Evolutionary conservation across 2,797 vertebrate species (phyloP), one percentile per base, ranked within the genome.

Genomic region (Spheniscus humboldti): DNA sequence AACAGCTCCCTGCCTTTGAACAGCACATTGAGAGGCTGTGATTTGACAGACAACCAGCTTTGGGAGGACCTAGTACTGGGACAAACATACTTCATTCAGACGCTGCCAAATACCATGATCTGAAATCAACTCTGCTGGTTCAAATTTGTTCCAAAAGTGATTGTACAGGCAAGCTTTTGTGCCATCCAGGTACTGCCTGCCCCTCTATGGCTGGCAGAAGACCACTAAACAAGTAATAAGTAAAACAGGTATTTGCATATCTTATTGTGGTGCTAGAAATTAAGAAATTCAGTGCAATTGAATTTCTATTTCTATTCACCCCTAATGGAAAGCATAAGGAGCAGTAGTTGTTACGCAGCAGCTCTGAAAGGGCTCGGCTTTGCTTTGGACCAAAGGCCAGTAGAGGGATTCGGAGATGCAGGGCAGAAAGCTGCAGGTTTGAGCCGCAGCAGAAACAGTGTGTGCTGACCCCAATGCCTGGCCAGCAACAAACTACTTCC

Each of bases 401-500:
- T 18, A 22, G 11, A 66, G 39, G 33, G 23, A 43, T 77, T 73
- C 2, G 7, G 55, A 85, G 28, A 27, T 82, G 6, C 59, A 57
- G 33, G 18, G 27, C 35, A 84, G 73, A 88, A 88, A 75, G 25
- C 22, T 13, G 13, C 13, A 56, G 18, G 31, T 75, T 5, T 75
- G 23, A 64, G 23, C 13, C 10, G 60, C 41, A 60, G 55, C 18
- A 82, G 80, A 60, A 64, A 45, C 72, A 30, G 17, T 7, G 4
- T 39, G 30, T 3, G 1, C 33, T 84, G 67, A 47, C 27, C 7
- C 20, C 2, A 0, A 3, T 33, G 18, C 18, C 35, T 71, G 27
- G 10, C 24, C 62, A 45, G 20, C n/a, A 71, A 2, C 6, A 48
- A 68, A 41, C 37, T 11, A 16, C 24, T 72, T 62, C 37, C 47